phyloP scores from a whole-genome alignment of 2,113 vertebrate species.

The Ursus arctos region DNA sequence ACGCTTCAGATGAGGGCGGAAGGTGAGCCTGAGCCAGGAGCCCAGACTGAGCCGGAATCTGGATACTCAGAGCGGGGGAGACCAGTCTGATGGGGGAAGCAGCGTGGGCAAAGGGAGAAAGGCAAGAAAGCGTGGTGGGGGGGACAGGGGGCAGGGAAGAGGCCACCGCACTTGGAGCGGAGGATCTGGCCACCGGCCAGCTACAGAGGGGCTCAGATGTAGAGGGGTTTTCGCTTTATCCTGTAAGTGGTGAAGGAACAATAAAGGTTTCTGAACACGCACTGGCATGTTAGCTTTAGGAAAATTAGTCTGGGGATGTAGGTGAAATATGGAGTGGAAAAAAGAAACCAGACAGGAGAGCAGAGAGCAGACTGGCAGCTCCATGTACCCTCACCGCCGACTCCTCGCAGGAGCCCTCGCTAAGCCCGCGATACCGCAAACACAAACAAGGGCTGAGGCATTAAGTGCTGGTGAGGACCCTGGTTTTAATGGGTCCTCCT shows the following conservation, averaged over 20 bases:
- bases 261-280: neutral
- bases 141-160: accelerated
- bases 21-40: neutral
- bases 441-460: accelerated
- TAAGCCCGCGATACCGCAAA: accelerated
- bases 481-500: neutral
- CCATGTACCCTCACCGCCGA: accelerated
- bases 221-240: neutral
- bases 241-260: neutral
- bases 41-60: accelerated
- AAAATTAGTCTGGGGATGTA: neutral
- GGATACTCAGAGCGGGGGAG: too few species aligned
- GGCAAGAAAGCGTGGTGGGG: neutral
- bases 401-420: neutral
- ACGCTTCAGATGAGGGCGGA: too few species aligned
- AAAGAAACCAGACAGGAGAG: neutral
- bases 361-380: accelerated
- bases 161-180: neutral
- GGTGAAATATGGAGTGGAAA: neutral
- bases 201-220: accelerated
- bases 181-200: neutral
- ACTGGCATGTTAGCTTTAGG: neutral
- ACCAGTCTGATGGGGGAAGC: accelerated
- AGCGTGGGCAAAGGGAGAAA: accelerated
- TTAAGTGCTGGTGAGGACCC: neutral